These are phyloP conservation scores for Lacerta viridis DNA, from an alignment of 2,797 vertebrate species.

Conservation along the genomic window DNA sequence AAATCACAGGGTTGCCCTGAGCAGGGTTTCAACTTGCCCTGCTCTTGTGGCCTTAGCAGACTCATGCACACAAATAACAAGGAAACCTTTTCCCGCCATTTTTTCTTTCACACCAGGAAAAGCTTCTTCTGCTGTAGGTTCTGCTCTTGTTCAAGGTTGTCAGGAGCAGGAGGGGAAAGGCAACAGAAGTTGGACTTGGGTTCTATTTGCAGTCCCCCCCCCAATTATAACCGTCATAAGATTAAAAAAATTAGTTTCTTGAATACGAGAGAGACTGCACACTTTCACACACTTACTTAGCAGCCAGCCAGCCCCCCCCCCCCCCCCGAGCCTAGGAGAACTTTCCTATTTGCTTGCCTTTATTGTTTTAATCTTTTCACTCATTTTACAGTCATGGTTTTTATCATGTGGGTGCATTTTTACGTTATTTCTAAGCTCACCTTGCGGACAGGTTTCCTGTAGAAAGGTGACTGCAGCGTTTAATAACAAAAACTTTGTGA, in stretches of 20 bases:
- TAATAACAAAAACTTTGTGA: no score
- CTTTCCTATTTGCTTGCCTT: background rate
- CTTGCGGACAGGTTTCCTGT: background rate
- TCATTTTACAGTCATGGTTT: background rate
- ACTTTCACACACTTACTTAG: no score
- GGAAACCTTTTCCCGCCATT: background rate
- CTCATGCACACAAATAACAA: background rate
- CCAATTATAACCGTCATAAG: background rate
- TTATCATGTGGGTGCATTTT: no score
- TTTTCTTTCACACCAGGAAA: background rate
- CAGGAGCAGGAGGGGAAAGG: background rate
- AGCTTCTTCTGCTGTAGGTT: background rate
- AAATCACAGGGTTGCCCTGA: background rate
- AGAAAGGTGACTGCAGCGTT: background rate
- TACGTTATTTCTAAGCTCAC: background rate
- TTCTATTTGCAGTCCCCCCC: background rate
- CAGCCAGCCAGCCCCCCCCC: no score
- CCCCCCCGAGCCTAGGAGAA: background rate
- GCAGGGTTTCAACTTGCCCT: background rate
- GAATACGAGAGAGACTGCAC: background rate
- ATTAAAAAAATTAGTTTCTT: background rate
- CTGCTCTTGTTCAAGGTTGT: background rate
- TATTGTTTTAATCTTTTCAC: background rate
- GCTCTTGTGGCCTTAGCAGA: background rate
- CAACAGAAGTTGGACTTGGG: background rate